Conservation (phyloP, 2,113 vertebrate genomes). For the Semnornis frantzii region DNA sequence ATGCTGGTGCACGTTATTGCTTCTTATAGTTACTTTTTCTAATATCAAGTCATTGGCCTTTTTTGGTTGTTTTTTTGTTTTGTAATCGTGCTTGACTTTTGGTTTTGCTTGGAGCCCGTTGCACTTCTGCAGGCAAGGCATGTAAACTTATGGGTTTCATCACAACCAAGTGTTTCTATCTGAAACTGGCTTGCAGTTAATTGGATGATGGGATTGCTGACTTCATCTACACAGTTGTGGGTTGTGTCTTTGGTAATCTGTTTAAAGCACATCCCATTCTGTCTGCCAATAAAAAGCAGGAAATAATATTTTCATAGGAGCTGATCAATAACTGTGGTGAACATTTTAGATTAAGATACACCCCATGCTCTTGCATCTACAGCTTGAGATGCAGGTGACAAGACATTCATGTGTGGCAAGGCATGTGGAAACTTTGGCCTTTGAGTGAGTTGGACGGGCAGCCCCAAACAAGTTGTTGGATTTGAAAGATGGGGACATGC, state of each 20-base stretch:
- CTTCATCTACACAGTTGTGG: neutral
- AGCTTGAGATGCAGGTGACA: neutral
- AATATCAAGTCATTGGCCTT: neutral
- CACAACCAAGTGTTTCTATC: neutral
- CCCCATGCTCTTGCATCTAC: rapidly evolving
- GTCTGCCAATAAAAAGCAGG: neutral
- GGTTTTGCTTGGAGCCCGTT: neutral
- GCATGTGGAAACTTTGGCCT: neutral
- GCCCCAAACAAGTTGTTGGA: neutral
- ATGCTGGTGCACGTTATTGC: rapidly evolving
- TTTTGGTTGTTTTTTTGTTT: neutral
- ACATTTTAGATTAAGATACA: neutral
- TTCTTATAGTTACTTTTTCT: neutral
- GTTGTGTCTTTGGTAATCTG: neutral
- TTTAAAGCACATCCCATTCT: conserved; percentile 9
- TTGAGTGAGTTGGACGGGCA: neutral
- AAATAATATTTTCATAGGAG: neutral
- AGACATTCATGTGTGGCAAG: rapidly evolving
- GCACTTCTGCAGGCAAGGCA: neutral
- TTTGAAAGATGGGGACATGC: neutral
- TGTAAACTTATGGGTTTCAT: neutral
- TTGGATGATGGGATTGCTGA: neutral
- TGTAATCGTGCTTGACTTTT: neutral
- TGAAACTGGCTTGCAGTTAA: neutral
- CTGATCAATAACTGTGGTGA: neutral